Conservation (phyloP, 1,140 invertebrate species). For the Eueides isabella region DNA sequence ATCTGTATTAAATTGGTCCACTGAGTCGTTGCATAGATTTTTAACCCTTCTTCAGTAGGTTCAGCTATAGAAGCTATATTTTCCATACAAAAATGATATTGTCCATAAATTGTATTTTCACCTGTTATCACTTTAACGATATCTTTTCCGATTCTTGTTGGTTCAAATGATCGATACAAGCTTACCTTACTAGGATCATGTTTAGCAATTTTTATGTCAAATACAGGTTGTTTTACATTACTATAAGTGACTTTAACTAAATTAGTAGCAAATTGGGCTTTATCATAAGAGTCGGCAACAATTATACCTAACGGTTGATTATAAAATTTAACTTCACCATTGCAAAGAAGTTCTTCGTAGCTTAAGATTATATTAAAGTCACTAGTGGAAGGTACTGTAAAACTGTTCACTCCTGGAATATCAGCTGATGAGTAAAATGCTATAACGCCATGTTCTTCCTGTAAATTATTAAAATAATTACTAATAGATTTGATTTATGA, state of each 20-base stretch:
- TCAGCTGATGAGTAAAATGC: constrained; percentile 88
- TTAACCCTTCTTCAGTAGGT: constrained; percentile 84
- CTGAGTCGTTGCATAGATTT: constrained; percentile 83
- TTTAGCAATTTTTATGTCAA: constrained; percentile 56
- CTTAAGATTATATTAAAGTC: not conserved
- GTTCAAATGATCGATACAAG: constrained; percentile 29
- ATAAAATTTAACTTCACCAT: constrained; percentile 83
- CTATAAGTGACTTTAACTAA: constrained; percentile 87
- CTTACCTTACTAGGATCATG: constrained; percentile 45
- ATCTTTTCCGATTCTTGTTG: constrained; percentile 56
- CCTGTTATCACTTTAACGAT: constrained; percentile 68
- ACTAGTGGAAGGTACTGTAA: constrained; percentile 41
- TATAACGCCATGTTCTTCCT: constrained; percentile 86
- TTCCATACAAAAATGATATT: constrained; percentile 80
- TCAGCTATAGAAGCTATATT: constrained; percentile 83
- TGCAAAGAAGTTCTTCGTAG: constrained; percentile 82
- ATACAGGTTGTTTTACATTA: constrained; percentile 49
- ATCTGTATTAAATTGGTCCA: constrained; percentile 84
- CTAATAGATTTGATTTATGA: not conserved
- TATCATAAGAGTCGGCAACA: constrained; percentile 83
- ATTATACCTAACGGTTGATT: constrained; percentile 89
- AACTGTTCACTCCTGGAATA: constrained; percentile 88
- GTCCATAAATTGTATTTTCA: constrained; percentile 54
- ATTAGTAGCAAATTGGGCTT: constrained; percentile 85
- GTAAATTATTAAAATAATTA: constrained; percentile 46